Conservation (phyloP, 1,140 invertebrate species). For the Drosophila bocki region DNA sequence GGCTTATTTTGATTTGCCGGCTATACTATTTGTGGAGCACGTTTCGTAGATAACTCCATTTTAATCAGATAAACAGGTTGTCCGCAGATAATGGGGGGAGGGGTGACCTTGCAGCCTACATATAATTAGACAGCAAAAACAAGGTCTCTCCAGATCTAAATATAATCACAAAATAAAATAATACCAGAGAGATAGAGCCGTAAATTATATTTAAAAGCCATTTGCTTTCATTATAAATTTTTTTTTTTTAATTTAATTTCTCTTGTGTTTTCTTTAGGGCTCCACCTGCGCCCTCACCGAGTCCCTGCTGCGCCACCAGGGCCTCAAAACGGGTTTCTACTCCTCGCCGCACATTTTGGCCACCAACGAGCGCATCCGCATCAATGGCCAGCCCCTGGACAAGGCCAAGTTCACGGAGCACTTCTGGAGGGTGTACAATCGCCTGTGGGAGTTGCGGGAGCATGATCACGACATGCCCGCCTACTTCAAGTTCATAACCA, state of each 20-base stretch:
- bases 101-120: slow-evolving; percentile 4
- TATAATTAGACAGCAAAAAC: neutral
- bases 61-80: slow-evolving; percentile 28
- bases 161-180: slow-evolving; percentile 2
- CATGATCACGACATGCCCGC: slow-evolving; percentile 92
- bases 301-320: slow-evolving; percentile 93
- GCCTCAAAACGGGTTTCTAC: slow-evolving; percentile 96
- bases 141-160: neutral
- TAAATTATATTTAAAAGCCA: neutral
- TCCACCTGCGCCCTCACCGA: slow-evolving; percentile 98
- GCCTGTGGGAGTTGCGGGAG: slow-evolving; percentile 86
- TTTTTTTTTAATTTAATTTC: no score
- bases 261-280: slow-evolving; percentile 85
- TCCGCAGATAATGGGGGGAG: slow-evolving; percentile 1
- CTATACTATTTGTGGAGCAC: slow-evolving; percentile 6
- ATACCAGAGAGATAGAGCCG: neutral
- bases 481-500: slow-evolving; percentile 97
- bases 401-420: slow-evolving; percentile 91
- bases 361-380: slow-evolving; percentile 96
- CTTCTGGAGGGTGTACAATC: slow-evolving; percentile 94
- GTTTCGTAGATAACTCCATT: slow-evolving; percentile 18
- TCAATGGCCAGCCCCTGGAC: slow-evolving; percentile 93
- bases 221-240: no score
- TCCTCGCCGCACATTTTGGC: slow-evolving; percentile 97
- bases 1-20: slow-evolving; percentile 6